phyloP scores from a whole-genome alignment of 2,113 vertebrate genomes.

The Rhipidura dahli region DNA sequence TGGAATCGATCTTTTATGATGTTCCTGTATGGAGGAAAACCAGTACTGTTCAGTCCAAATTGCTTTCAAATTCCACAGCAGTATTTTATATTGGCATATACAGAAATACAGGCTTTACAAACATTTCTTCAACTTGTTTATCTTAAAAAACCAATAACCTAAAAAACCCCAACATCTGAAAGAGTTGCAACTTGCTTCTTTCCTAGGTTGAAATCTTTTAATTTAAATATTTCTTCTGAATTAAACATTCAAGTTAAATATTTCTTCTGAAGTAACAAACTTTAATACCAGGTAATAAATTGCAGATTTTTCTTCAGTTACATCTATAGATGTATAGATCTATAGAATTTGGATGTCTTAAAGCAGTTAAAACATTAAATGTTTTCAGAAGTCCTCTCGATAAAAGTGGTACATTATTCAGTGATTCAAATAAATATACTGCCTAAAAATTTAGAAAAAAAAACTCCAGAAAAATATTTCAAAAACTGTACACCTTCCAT shows the following conservation, averaged over 20 bases:
- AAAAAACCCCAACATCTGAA: neutral
- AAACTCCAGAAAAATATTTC: neutral
- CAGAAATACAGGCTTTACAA: neutral
- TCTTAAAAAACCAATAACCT: neutral
- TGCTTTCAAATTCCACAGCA: neutral
- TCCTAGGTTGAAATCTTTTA: neutral
- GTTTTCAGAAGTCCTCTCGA: neutral
- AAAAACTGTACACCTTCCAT: neutral
- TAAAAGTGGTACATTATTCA: neutral
- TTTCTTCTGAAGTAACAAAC: neutral
- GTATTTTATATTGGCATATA: neutral
- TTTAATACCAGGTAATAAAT: neutral
- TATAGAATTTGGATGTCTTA: neutral
- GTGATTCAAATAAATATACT: neutral
- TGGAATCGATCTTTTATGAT: slow-evolving; percentile 95
- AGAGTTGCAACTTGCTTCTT: neutral
- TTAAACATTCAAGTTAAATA: neutral
- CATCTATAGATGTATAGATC: neutral
- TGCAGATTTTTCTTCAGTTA: neutral
- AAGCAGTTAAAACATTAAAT: neutral
- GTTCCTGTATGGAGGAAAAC: slow-evolving; percentile 76
- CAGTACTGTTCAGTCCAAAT: neutral
- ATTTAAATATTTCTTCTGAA: neutral
- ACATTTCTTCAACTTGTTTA: neutral
- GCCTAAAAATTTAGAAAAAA: neutral